Evolutionary conservation across 2,113 vertebrate species (phyloP), one percentile per base, ranked within the genome.

Genomic region (Rhagologus leucostigma): DNA sequence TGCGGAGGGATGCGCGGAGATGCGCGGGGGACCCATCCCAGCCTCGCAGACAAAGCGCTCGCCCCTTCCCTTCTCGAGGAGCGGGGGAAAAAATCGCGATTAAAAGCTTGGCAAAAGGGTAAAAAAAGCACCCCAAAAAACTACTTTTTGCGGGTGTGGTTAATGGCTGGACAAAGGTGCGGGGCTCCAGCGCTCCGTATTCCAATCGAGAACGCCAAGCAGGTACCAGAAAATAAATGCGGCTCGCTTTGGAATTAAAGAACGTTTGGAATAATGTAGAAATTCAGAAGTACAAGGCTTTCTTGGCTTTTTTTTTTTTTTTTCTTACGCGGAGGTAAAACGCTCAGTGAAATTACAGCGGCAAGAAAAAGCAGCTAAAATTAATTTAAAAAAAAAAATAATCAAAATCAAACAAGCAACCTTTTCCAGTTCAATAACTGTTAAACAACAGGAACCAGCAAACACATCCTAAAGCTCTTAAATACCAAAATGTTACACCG

Each of bases 231-330:
- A 93, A 96, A 87, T 26, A 85, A 97, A 76, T 12, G 19, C 84
- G 78, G 39, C 67, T 60, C 49, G 21, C 65, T 77, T 90, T 22
- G 63, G 39, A 88, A 95, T 57, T 8, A 32, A 56, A 78, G 42
- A 20, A 24, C 7, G 16, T 46, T 44, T 4, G 59, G 82, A n/a
- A 88, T 63, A 63, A 83, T 52, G 55, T 13, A 74, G 59, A 88
- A 76, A 96, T 94, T 84, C 79, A 79, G 87, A 71, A 75, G 62
- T 29, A 76, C 96, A 62, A 90, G 56, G 47, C 55, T 89, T 83
- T 92, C 87, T 33, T 6, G 80, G 91, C 53, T 42, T 37, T 37
- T 62, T 73, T 77, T 37, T 37, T 62, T 73, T 77, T 55, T 30
- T 22, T 4, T 12, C 13, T 19, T 23, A 23, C 30, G 16, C 1